Conservation (phyloP, 2,797 vertebrate species). For the Molossus alvarezi region DNA sequence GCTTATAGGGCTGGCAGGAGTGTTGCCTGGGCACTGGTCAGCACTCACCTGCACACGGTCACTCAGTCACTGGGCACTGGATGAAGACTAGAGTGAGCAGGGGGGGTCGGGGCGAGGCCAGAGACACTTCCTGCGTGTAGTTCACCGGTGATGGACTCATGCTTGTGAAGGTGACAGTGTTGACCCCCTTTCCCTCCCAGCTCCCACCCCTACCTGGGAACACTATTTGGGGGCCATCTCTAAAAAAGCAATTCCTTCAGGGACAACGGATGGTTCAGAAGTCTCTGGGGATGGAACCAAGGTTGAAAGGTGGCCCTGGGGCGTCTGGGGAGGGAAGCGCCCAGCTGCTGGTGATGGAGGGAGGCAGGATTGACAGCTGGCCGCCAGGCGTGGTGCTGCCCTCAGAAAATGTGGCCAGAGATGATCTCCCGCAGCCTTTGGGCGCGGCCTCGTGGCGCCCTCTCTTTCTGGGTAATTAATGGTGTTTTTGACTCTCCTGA, state of each 20-base stretch:
- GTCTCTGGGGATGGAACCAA: background rate
- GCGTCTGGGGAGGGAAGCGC: background rate
- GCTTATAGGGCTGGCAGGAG: background rate
- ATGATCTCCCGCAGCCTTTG: conserved; percentile 63
- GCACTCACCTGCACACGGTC: background rate
- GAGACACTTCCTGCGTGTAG: background rate
- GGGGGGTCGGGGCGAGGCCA: background rate
- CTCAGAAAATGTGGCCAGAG: background rate
- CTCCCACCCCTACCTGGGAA: no score
- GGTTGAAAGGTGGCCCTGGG: background rate
- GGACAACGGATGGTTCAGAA: background rate
- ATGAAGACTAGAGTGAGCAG: background rate
- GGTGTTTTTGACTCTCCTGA: conserved; percentile 87
- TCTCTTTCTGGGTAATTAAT: conserved; percentile 89
- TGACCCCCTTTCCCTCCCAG: background rate
- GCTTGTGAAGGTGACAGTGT: background rate
- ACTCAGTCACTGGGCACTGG: background rate
- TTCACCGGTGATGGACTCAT: background rate
- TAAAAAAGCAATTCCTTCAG: background rate
- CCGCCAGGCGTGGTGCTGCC: background rate
- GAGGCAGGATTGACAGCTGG: fast-evolving
- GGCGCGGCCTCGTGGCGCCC: conserved; percentile 81
- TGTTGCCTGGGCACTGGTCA: background rate
- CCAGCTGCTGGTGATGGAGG: background rate
- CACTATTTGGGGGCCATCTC: background rate